phyloP scores from a whole-genome alignment of 1,140 invertebrate genomes.

The Drosophila arizonae region DNA sequence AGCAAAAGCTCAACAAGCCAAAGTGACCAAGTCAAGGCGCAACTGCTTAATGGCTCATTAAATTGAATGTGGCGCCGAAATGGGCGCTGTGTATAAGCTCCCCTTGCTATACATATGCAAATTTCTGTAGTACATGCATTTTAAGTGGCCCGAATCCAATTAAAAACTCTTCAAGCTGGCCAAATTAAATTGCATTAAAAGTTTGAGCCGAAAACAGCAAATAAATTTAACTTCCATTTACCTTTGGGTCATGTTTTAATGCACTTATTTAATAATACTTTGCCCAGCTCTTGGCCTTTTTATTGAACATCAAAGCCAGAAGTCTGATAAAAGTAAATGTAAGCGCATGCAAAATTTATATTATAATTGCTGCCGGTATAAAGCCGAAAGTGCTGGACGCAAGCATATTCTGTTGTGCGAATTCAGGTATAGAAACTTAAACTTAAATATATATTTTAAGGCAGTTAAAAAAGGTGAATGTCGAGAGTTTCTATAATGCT shows the following conservation, averaged over 20 bases:
- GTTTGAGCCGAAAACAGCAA: not conserved
- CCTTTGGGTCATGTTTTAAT: conserved; percentile 9
- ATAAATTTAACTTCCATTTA: conserved; percentile 2
- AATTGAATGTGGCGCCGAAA: conserved; percentile 61
- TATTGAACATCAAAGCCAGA: conserved; percentile 42
- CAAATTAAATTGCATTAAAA: conserved; percentile 30
- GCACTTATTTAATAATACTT: conserved; percentile 23
- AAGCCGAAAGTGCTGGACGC: not conserved
- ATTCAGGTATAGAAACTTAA: too few species aligned
- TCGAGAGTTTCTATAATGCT: too few species aligned
- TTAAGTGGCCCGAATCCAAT: conserved; percentile 45
- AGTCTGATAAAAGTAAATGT: conserved; percentile 23
- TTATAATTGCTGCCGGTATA: not conserved
- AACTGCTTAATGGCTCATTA: conserved; percentile 65
- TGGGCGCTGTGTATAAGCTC: conserved; percentile 11
- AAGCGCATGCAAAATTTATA: conserved; percentile 29
- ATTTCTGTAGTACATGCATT: conserved; percentile 40
- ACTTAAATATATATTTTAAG: too few species aligned
- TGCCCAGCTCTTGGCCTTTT: conserved; percentile 23
- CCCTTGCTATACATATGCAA: conserved; percentile 61
- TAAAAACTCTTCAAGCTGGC: conserved; percentile 28
- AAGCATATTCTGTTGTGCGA: not conserved
- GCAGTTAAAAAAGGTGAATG: too few species aligned
- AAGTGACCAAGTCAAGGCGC: conserved; percentile 47
- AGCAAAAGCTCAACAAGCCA: conserved; percentile 35